Conservation (phyloP, 2,888 invertebrate genomes). For the Noctua janthe region DNA sequence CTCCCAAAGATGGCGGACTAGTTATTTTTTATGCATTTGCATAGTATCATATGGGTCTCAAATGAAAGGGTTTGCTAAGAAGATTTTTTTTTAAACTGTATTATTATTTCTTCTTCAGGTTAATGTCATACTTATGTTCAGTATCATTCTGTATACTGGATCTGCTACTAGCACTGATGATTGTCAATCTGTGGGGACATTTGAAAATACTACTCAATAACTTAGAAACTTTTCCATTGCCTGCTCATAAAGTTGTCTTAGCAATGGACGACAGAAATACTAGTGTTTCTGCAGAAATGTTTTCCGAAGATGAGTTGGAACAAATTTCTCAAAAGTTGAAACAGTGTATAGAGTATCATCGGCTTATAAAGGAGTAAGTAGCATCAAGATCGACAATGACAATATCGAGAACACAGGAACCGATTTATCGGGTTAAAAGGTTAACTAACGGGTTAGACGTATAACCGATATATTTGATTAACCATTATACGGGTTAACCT, state of each 20-base stretch:
- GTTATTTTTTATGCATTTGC: neutral
- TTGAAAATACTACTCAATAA: slow-evolving; percentile 37
- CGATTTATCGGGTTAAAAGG: neutral
- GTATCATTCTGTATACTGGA: slow-evolving; percentile 26
- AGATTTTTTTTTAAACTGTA: neutral
- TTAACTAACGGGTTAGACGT: neutral
- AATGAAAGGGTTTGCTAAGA: neutral
- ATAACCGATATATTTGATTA: neutral
- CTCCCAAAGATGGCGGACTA: no score
- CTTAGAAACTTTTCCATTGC: slow-evolving; percentile 29
- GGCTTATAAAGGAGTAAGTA: slow-evolving; percentile 46
- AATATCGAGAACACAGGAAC: neutral
- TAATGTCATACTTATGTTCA: slow-evolving; percentile 9
- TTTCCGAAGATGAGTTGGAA: slow-evolving; percentile 42
- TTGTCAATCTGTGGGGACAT: slow-evolving; percentile 42
- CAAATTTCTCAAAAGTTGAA: slow-evolving; percentile 29
- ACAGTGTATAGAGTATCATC: slow-evolving; percentile 51
- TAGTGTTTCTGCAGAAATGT: slow-evolving; percentile 23
- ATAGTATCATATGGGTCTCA: neutral
- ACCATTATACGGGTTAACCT: neutral
- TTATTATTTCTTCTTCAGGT: slow-evolving; percentile 20
- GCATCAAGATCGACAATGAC: neutral
- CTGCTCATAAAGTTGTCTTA: neutral
- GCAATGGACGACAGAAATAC: neutral
- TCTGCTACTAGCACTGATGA: slow-evolving; percentile 24